Percentiles rank a stretch among this genome's conserved stretches.
Evolutionary conservation across 2,888 invertebrate species (phyloP).

Genomic region (Drosophila meridiana): DNA sequence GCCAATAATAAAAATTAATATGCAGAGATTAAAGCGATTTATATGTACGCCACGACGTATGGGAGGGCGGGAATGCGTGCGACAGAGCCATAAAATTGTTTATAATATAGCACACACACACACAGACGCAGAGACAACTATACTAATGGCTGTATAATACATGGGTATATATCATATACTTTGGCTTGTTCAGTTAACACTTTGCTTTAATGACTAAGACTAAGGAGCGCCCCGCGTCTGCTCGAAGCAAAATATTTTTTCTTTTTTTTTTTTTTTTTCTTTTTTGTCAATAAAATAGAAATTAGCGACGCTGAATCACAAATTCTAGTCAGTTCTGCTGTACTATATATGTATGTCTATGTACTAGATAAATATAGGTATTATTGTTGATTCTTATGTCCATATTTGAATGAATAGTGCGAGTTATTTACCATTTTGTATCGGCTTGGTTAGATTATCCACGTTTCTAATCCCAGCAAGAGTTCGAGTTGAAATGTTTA

Average conservation of each 20-base stretch:
- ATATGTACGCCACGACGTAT: slow-evolving; percentile 69
- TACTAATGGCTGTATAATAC: slow-evolving; percentile 29
- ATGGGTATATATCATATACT: slow-evolving; percentile 25
- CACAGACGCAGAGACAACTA: slow-evolving; percentile 19
- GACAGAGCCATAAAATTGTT: slow-evolving; percentile 65
- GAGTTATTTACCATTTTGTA: slow-evolving; percentile 77
- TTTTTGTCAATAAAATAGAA: slow-evolving; percentile 76
- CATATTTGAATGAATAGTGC: slow-evolving; percentile 12
- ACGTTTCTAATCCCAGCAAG: slow-evolving; percentile 53
- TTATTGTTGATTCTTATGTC: slow-evolving; percentile 20
- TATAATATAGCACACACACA: slow-evolving; percentile 51
- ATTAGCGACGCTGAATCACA: slow-evolving; percentile 77
- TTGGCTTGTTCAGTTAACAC: slow-evolving; percentile 63
- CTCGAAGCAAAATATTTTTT: slow-evolving; percentile 26
- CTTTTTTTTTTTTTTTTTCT: slow-evolving; percentile 6
- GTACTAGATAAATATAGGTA: slow-evolving; percentile 16
- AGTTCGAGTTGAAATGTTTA: slow-evolving; percentile 39
- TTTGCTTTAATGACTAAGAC: slow-evolving; percentile 78
- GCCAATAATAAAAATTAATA: slow-evolving; percentile 76
- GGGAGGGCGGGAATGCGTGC: slow-evolving; percentile 58
- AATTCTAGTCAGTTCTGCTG: slow-evolving; percentile 44
- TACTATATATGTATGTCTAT: slow-evolving; percentile 15
- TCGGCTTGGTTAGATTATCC: slow-evolving; percentile 37
- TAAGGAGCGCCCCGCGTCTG: slow-evolving; percentile 71
- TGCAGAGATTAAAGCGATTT: slow-evolving; percentile 79